Conservation (phyloP, 2,888 invertebrate species). For the Linyphia triangularis region DNA sequence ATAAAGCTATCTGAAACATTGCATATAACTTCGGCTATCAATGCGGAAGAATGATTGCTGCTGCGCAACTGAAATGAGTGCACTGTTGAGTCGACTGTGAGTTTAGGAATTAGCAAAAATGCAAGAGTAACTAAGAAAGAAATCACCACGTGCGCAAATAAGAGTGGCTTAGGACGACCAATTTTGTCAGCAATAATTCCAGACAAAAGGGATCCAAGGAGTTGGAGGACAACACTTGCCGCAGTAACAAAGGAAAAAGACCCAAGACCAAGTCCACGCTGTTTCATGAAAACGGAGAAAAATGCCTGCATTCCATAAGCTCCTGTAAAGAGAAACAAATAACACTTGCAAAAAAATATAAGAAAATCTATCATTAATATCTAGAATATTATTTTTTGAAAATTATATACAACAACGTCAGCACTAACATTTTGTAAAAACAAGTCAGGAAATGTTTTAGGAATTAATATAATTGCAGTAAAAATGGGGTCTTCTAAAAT, state of each 20-base stretch:
- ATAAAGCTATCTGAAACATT: background rate
- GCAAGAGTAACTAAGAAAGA: conserved; percentile 89
- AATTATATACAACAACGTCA: background rate
- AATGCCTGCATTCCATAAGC: conserved; percentile 91
- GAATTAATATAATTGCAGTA: no score
- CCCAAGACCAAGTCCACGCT: conserved; percentile 90
- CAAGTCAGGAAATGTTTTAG: no score
- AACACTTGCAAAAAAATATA: background rate
- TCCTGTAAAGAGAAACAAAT: conserved; percentile 81
- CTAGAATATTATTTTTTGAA: background rate
- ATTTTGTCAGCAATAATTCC: conserved; percentile 88
- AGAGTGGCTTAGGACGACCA: conserved; percentile 90
- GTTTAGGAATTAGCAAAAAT: conserved; percentile 82
- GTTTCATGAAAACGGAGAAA: conserved; percentile 93
- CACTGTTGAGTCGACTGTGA: background rate
- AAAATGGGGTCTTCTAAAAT: no score
- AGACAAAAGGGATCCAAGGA: conserved; percentile 90
- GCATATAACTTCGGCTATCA: background rate
- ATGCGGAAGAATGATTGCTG: background rate
- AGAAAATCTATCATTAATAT: background rate
- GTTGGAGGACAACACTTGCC: conserved; percentile 90
- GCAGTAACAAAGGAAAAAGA: conserved; percentile 93
- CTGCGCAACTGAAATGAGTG: background rate
- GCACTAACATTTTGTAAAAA: no score
- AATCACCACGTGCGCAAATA: conserved; percentile 87